Base-by-base conservation (phyloP, 2,113 vertebrate genomes). In the Rhodinocichla rosea region DNA sequence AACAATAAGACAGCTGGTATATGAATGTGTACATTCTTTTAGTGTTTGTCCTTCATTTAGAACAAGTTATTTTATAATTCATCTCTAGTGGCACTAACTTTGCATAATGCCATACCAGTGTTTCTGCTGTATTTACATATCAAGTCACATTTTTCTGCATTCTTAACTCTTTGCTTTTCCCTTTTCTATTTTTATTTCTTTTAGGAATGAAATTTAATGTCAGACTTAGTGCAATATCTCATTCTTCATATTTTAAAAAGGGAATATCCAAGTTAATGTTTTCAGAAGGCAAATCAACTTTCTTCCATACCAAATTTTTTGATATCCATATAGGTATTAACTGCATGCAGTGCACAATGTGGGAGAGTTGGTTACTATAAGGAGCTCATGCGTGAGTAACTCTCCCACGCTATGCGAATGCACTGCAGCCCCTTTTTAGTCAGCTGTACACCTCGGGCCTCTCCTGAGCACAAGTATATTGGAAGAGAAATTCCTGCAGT, bases 291-390 rank as follows among this genome's bases (percentile, higher is more conserved):
- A 80, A 88, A 76, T 87, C 49, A 87, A 50, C 67, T 82, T 92
- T 71, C n/a, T 69, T 70, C n/a, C 62, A 9, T 26, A 63, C 57
- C 28, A 78, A 1, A 7, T 62, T 68, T 74, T 89, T 69, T 40
- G 26, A 33, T 79, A 94, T 57, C 74, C 84, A 32, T 87, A 52
- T 78, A 96, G 74, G 40, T 89, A 95, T 85, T 91, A 95, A 55
- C 59, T 91, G 30, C 79, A 71, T 2, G 6, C 75, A 90, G 63
- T 87, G 67, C 90, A 76, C 62, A 56, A 39, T 65, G 95, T 94
- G 87, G 89, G 95, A 94, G 95, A 92, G 59, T 59, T 77, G 67
- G 89, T 95, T 96, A 91, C 93, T 96, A 91, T 96, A 95, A 96
- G 96, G 57, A 85, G 91, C 95, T 95, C 68, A 16, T 90, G 95